Evolutionary conservation across 1,140 invertebrate genomes (phyloP), one percentile per base, ranked within the genome.

Genomic region (Drosophila miranda): DNA sequence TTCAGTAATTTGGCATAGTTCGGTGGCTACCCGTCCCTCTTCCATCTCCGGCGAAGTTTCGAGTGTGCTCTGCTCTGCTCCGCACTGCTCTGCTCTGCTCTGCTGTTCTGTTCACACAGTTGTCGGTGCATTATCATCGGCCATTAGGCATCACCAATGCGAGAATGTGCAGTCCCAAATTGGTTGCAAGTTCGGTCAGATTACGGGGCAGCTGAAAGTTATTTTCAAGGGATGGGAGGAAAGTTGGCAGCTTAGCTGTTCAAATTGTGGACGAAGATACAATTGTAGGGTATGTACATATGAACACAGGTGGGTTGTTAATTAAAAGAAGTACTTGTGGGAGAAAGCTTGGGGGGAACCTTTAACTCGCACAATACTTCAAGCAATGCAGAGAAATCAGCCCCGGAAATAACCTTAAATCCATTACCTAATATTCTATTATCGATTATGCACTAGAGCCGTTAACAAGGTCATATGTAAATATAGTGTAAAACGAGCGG

Each of bases 1-100:
- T 52, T 50, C 52, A 64, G 59, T 74, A 74, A 75, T 75, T 75
- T 75, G 71, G 46, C 75, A 78, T 72, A 77, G 74, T 71, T 75
- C 66, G 46, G 69, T 73, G 70, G 70, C 59, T 70, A 50, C 11
- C 23, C 44, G 9, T 3, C 30, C 6, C 26, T 11, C 2, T 14
- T 21, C 52, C 43, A 0, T 4, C 34, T 21, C 52, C 43, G 59
- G 23, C n/a, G 19, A 73, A 73, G 41, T 75, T 75, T 74, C 38
- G 21, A 48, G 49, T 50, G 60, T 41, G 30, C 52, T 52, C 11
- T 30, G 34, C 13, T 38, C 34, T 11, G 34, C 9, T 56, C 8
- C 21, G 30, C 13, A 11, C 16, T 16, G 16, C 16, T 16, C 16
- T 16, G 16, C 8, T 9, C 8, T 9, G 30, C 8, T 30, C 3